These are phyloP conservation scores for Schizotus pectinicornis DNA, from an alignment of 2,888 invertebrate genomes.

Conservation along the genomic window DNA sequence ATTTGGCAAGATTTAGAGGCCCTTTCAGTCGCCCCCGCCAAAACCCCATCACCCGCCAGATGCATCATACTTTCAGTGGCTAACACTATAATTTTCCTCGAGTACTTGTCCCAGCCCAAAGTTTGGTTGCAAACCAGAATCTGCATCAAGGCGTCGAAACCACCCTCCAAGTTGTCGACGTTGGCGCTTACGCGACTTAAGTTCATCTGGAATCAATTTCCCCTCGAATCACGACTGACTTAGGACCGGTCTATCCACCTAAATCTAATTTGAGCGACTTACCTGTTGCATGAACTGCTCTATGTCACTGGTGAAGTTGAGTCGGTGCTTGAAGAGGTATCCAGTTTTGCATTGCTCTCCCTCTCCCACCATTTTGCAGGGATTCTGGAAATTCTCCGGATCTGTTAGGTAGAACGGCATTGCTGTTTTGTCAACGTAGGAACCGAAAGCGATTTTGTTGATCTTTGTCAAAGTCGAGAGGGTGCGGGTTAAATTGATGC, in stretches of 20 bases:
- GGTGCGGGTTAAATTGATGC: constrained; percentile 65
- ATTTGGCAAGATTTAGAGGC: constrained; percentile 2
- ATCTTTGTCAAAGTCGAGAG: constrained; percentile 72
- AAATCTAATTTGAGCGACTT: not conserved
- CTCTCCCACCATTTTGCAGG: constrained; percentile 63
- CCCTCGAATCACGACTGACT: not conserved
- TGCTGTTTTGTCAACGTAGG: constrained; percentile 79
- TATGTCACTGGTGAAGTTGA: constrained; percentile 66
- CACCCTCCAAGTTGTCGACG: constrained; percentile 66
- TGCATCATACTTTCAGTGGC: constrained; percentile 56
- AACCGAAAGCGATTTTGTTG: constrained; percentile 77
- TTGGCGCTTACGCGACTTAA: constrained; percentile 42
- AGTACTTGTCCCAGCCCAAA: constrained; percentile 77
- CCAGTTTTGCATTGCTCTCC: constrained; percentile 72
- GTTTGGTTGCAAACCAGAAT: constrained; percentile 69
- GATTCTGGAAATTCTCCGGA: constrained; percentile 60
- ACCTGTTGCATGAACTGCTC: constrained; percentile 60
- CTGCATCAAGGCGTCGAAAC: constrained; percentile 85
- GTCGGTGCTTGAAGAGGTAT: constrained; percentile 81
- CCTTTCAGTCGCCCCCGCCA: constrained; percentile 59
- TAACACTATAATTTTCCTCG: constrained; percentile 59
- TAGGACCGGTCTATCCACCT: too few relatives aligned
- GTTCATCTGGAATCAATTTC: constrained; percentile 30
- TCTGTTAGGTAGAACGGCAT: constrained; percentile 73
- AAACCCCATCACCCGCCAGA: constrained; percentile 77